Evolutionary conservation across 2,113 vertebrate genomes (phyloP), one percentile per base, ranked within the genome.

Genomic region (Callaeas wilsoni): DNA sequence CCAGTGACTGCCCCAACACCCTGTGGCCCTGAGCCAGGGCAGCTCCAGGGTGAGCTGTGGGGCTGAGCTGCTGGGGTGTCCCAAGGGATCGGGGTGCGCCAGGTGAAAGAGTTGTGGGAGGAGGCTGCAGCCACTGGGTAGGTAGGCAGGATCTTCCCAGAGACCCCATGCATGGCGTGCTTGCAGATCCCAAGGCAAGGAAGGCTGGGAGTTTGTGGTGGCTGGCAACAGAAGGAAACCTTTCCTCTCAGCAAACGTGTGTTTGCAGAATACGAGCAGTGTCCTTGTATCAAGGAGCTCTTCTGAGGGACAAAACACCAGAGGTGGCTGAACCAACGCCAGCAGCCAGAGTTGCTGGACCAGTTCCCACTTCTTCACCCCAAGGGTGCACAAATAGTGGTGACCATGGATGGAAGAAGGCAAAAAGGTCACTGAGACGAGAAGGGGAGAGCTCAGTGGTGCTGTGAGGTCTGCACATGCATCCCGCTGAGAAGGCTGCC

Each of bases 211-310:
- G 33, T 74, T 9, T 52, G 37, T 41, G 35, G 9, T 27, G 57
- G 6, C 60, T 74, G 9, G 25, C 55, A 84, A 10, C 30, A 57
- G 65, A 49, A 83, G 27, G 18, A 75, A 53, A 71, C 8, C 8
- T 49, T 74, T 41, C 23, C 41, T 0, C 0, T 4, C 0, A 1
- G 23, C 16, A 64, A 16, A 32, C 0, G 0, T 12, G 8, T 4
- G 0, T 71, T 89, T 90, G 30, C 30, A 42, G 41, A 52, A 52
- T 20, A 30, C 0, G 1, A 63, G 10, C 8, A 12, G 39, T 42
- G 26, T 14, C 19, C 13, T 50, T 15, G 12, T 30, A 12, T 59
- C 29, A 73, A 42, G 47, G 47, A 37, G 2, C 4, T 82, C 62
- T 53, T 23, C 9, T 75, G 16, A 16, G 8, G 41, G 9, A 77